A percentile compares a stretch with the other conserved stretches of the same genome.
Evolutionary conservation across 1,140 invertebrate species (phyloP).

Genomic region (Xylocopa sonorina): DNA sequence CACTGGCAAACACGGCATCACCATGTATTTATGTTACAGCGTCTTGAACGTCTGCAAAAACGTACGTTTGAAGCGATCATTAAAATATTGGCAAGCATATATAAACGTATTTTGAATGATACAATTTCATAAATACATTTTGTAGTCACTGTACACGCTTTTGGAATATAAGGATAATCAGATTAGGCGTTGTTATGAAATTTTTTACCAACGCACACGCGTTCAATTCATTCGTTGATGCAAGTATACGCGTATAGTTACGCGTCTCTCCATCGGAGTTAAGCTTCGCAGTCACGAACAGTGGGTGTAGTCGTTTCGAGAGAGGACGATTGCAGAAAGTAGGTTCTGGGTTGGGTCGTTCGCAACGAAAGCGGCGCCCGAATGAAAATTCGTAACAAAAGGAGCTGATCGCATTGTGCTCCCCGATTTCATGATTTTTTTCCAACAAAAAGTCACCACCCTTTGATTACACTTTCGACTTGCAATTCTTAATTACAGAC

Average conservation of each 20-base stretch:
- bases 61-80: too few relatives aligned
- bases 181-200: constrained; percentile 5
- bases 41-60: too few relatives aligned
- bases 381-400: constrained; percentile 24
- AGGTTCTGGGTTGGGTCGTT: constrained; percentile 27
- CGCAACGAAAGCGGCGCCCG: neutral
- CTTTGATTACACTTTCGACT: neutral
- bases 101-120: too few relatives aligned
- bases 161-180: constrained; percentile 29
- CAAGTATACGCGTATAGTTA: too few relatives aligned
- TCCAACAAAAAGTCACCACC: neutral
- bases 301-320: constrained; percentile 4
- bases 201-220: neutral
- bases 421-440: neutral
- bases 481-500: neutral
- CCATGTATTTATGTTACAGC: neutral
- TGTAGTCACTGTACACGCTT: too few relatives aligned
- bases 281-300: constrained; percentile 25
- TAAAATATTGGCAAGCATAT: too few relatives aligned
- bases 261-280: neutral
- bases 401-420: neutral
- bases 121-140: too few relatives aligned
- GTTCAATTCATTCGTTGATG: too few relatives aligned
- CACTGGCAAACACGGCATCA: neutral
- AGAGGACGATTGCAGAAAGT: constrained; percentile 27